Conservation (phyloP, 2,888 invertebrate genomes). For the Saturnia japonica region DNA sequence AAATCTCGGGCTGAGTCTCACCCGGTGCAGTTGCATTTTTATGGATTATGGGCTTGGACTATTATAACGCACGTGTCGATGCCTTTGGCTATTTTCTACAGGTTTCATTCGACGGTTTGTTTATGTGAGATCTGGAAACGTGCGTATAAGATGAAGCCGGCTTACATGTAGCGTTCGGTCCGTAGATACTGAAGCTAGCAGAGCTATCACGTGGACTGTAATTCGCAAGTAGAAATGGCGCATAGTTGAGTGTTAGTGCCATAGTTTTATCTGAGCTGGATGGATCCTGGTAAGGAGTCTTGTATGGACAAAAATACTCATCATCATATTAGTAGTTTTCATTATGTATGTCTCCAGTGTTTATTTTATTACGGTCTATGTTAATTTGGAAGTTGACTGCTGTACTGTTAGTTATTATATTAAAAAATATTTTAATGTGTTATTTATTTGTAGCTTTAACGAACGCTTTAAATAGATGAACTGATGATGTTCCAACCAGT, state of each 20-base stretch:
- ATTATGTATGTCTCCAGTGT: slow-evolving; percentile 37
- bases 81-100: slow-evolving; percentile 95
- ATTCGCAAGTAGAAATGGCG: slow-evolving; percentile 42
- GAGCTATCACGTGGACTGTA: slow-evolving; percentile 57
- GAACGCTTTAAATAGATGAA: slow-evolving; percentile 69
- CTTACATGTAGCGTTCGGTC: slow-evolving; percentile 87
- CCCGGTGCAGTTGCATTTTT: slow-evolving; percentile 95
- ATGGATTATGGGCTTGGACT: slow-evolving; percentile 97
- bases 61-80: slow-evolving; percentile 97
- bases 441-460: slow-evolving; percentile 81
- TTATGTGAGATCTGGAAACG: slow-evolving; percentile 98
- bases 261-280: slow-evolving; percentile 56
- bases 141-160: slow-evolving; percentile 95
- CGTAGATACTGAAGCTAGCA: slow-evolving; percentile 59
- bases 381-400: slow-evolving; percentile 75
- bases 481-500: slow-evolving; percentile 61
- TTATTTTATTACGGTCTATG: slow-evolving; percentile 40
- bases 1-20: slow-evolving; percentile 95
- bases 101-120: slow-evolving; percentile 97
- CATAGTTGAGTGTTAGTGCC: slow-evolving; percentile 69
- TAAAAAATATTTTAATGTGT: slow-evolving; percentile 80
- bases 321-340: slow-evolving; percentile 22
- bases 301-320: slow-evolving; percentile 14
- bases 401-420: slow-evolving; percentile 80
- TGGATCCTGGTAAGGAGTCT: slow-evolving; percentile 38